Conservation (phyloP, 1,140 invertebrate species). For the Plutomurus gul region DNA sequence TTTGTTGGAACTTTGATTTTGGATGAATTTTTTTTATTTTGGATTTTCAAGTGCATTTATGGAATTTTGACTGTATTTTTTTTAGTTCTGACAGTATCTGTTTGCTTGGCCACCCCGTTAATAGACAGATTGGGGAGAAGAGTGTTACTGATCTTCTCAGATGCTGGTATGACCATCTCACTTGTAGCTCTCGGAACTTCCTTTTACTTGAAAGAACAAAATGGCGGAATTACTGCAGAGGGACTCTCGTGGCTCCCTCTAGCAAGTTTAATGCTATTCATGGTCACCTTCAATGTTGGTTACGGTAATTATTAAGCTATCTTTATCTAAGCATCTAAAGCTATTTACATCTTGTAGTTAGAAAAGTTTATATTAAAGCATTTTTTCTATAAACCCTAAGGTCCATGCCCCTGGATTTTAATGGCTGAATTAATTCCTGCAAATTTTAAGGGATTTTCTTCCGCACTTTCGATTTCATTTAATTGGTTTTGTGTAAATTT, state of each 20-base stretch:
- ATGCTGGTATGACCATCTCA: constrained; percentile 62
- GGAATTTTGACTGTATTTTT: no score
- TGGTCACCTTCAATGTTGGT: constrained; percentile 86
- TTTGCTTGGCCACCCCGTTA: constrained; percentile 58
- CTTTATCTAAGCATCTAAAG: background rate
- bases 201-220: constrained; percentile 61
- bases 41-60: no score
- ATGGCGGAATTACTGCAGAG: constrained; percentile 32
- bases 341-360: no score
- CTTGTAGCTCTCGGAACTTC: constrained; percentile 69
- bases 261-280: constrained; percentile 78
- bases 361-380: constrained; percentile 53
- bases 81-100: constrained; percentile 60
- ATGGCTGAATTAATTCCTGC: constrained; percentile 62
- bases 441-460: constrained; percentile 19
- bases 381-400: background rate
- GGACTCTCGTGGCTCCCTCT: constrained; percentile 71
- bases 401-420: constrained; percentile 60
- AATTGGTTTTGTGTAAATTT: constrained; percentile 7
- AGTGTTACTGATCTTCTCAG: constrained; percentile 62
- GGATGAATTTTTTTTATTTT: no score
- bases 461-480: background rate
- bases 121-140: constrained; percentile 61
- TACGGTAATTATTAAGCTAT: constrained; percentile 64
- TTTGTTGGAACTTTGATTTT: no score